phyloP scores from a whole-genome alignment of 37 sponge, comb jelly and placozoan genomes.

The Tethya wilhelma region DNA sequence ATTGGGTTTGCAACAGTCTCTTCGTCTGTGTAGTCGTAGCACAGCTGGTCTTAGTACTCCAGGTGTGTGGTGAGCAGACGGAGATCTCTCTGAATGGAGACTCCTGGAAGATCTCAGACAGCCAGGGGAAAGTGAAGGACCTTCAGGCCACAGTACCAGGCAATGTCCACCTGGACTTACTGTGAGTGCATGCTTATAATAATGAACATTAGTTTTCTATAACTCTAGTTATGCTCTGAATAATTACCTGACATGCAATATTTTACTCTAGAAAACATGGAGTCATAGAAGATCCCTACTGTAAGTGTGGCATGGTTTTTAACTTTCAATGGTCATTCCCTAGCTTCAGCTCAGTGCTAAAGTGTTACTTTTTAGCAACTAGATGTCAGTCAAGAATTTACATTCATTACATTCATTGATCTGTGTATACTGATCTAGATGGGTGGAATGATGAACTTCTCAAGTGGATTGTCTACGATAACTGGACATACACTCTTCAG shows the following conservation, averaged over 20 bases:
- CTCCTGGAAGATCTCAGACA: conserved; percentile 51
- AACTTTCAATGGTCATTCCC: not conserved
- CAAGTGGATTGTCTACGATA: conserved; percentile 72
- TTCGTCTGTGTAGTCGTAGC: too few species aligned
- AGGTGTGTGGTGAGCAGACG: conserved; percentile 25
- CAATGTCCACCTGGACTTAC: conserved; percentile 78
- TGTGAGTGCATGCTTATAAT: conserved; percentile 18
- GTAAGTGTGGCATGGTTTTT: conserved; percentile 51
- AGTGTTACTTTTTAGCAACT: too few species aligned
- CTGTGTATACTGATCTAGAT: conserved; percentile 27
- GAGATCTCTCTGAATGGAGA: conserved; percentile 54
- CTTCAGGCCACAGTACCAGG: conserved; percentile 78
- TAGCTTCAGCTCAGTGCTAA: too few species aligned
- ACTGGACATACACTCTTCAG: conserved; percentile 51
- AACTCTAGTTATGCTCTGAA: not conserved
- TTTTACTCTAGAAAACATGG: not conserved
- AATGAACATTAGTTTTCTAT: not conserved
- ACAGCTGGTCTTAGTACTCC: too few species aligned
- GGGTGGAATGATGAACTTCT: conserved; percentile 70
- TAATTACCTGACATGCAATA: too few species aligned
- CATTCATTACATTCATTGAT: too few species aligned
- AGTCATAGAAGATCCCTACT: conserved; percentile 81
- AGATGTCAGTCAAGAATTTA: too few species aligned
- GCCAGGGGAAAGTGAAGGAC: conserved; percentile 29
- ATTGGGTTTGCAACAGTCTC: too few species aligned